Base-by-base conservation (phyloP, 2,888 invertebrate species). In the Cataglyphis albicans region DNA sequence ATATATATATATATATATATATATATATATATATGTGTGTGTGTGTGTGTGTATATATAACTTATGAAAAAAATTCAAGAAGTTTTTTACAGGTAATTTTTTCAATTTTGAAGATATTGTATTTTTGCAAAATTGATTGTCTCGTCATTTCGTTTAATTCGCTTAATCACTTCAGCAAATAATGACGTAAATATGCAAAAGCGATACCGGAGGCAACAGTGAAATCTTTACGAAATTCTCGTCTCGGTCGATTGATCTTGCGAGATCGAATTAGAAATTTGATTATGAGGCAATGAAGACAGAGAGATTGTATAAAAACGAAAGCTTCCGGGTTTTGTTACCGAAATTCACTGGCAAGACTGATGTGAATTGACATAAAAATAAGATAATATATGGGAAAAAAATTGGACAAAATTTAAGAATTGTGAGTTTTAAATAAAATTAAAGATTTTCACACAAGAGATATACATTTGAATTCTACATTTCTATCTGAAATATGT, bases 141-240 rank as follows among this genome's bases (percentile, higher is more conserved):
- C 15, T 52, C 5, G 5, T 55, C 12, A n/a, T 48, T 52, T n/a
- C 4, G 5, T 12, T 63, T 25, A 10, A 9, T 7, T 48, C 4
- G 15, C 10, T 10, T 15, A 38, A 38, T 21, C 1, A 21, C 7
- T 65, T 65, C 9, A 18, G 18, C 25, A 12, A 3, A 3, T 7
- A 38, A 55, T 76, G 52, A 52, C 15, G 25, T n/a, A n/a, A 21
- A 21, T 21, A n/a, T 12, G 18, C 35, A 61, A 72, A 44, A 63
- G 29, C 9, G 32, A 74, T 18, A 5, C 48, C 61, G 32, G n/a
- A 41, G 6, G 18, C 48, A 18, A 81, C 76, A 68, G 89, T 84
- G 89, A 89, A 89, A 89, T 87, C 76, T 84, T 89, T 85, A 81
- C 82, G 84, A 89, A 89, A 89, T 81, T 76, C 29, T 35, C n/a